Conservation (phyloP, 2,888 invertebrate genomes). For the Tachina fera region DNA sequence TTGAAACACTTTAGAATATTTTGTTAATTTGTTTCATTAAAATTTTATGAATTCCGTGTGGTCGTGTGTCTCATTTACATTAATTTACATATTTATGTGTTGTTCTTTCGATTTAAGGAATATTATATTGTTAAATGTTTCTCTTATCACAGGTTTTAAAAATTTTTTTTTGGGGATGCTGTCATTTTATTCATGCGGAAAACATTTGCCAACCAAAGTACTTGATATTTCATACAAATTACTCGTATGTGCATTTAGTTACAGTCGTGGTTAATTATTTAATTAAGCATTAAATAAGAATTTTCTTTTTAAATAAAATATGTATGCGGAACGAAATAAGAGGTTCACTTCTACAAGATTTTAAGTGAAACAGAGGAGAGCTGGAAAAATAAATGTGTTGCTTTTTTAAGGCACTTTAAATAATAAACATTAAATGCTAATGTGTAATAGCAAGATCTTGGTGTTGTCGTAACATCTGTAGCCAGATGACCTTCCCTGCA, state of each 20-base stretch:
- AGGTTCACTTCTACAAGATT: too few relatives aligned
- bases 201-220: conserved; percentile 20
- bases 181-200: conserved; percentile 1
- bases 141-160: neutral
- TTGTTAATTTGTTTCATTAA: neutral
- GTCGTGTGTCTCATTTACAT: neutral
- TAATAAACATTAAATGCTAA: too few relatives aligned
- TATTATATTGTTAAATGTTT: conserved; percentile 11
- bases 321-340: too few relatives aligned
- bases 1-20: neutral
- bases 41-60: conserved; percentile 2
- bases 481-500: too few relatives aligned
- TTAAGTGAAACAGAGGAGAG: neutral
- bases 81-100: neutral
- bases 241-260: conserved; percentile 55
- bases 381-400: too few relatives aligned
- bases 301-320: neutral
- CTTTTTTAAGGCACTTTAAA: too few relatives aligned
- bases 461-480: too few relatives aligned
- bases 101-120: neutral
- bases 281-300: conserved; percentile 37
- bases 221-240: conserved; percentile 64
- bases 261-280: conserved; percentile 38
- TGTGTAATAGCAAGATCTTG: too few relatives aligned
- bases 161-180: neutral